These are phyloP conservation scores for Crocodylus rhombifer DNA, from an alignment of 2,797 vertebrate species.

Conservation along the genomic window DNA sequence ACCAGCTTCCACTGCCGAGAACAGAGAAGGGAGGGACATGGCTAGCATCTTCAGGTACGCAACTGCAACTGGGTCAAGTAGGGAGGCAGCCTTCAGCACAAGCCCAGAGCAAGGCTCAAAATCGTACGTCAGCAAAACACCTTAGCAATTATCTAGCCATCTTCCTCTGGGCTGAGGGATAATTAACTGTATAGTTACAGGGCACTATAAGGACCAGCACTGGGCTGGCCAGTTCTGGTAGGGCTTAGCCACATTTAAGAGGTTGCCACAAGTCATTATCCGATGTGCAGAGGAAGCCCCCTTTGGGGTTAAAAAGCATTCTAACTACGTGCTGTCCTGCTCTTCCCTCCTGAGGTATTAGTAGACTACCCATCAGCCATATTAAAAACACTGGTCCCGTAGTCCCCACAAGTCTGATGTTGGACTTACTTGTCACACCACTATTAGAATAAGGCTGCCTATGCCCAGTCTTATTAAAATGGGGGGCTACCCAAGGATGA, in stretches of 20 bases:
- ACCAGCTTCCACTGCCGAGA: too few species aligned
- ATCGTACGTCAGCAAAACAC: too few species aligned
- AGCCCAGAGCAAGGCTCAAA: too few species aligned
- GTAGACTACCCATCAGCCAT: too few species aligned
- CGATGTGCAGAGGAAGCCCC: not conserved
- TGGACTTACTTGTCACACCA: not conserved
- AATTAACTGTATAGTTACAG: too few species aligned
- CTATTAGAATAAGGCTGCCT: not conserved
- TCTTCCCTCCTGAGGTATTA: not conserved
- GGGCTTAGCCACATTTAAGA: not conserved
- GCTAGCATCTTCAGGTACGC: too few species aligned
- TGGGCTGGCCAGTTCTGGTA: not conserved
- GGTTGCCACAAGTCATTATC: not conserved
- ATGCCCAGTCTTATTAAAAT: not conserved
- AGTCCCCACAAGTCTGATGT: not conserved
- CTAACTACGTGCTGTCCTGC: not conserved
- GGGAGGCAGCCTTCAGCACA: too few species aligned
- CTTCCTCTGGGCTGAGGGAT: too few species aligned
- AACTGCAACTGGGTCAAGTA: too few species aligned
- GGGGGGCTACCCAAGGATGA: not conserved
- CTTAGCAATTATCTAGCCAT: too few species aligned
- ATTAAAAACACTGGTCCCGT: not conserved
- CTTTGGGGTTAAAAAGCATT: not conserved
- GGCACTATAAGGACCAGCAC: not conserved
- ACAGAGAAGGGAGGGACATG: too few species aligned